Base-by-base conservation (phyloP, 2,113 vertebrate genomes). In the Terrapene triunguis region DNA sequence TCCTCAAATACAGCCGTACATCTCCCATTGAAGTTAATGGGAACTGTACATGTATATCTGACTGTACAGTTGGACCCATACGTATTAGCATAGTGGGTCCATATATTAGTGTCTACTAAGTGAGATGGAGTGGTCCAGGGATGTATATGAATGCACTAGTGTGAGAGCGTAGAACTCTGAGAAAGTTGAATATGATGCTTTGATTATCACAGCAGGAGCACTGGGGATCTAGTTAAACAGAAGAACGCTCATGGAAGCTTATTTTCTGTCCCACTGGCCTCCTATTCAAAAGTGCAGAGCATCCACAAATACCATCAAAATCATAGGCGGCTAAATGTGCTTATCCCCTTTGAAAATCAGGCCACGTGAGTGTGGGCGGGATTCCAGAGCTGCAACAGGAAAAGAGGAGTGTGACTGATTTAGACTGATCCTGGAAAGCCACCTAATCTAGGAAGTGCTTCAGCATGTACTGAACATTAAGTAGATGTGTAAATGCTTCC, bases 371-470 rank as follows among this genome's bases (percentile, higher is more conserved):
- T 29, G 24, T 3, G 76, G 24, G 59, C 19, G 11, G 29, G 11
- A 32, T 85, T 91, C 51, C 38, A 84, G 54, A 93, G 89, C 82
- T 24, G 6, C 6, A 53, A 55, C 7, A 54, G 24, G 21, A 42
- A 16, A 3, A 76, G 1, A 4, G 29, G 11, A 47, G 35, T 80
- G 13, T 25, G n/a, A 69, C 0, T 1, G 32, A 57, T 16, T 57
- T 72, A 62, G 42, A 24, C 13, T 89, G 22, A 50, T 87, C 25
- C 47, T 50, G 57, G 25, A 6, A 92, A 95, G 89, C 65, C 35
- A 38, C 1, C 4, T 65, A 3, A 51, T 81, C 38, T 74, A 51
- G 93, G 83, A 90, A 93, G 4, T 2, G 42, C n/a, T n/a, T 44
- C 25, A 82, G 32, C 16, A 57, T 24, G 32, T 83, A 2, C 0